Percentiles rank a stretch among this genome's conserved stretches.
Conservation (phyloP, 2,113 vertebrate genomes). For the Tetrax tetrax region DNA sequence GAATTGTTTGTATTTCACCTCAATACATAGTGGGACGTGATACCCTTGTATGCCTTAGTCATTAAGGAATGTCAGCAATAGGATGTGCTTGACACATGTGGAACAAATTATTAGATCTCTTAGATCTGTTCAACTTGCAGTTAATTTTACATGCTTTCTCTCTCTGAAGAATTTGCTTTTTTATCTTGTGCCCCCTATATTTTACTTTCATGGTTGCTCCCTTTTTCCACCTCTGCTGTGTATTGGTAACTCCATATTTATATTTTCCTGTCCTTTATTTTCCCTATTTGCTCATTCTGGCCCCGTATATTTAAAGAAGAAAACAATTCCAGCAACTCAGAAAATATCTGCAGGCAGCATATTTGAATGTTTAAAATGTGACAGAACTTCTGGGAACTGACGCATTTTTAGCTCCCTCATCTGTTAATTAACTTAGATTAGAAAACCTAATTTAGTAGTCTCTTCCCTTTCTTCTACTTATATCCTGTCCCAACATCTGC, state of each 20-base stretch:
- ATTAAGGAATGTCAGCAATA: neutral
- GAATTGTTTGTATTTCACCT: neutral
- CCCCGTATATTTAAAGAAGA: neutral
- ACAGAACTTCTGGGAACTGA: neutral
- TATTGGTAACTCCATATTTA: neutral
- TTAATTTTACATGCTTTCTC: neutral
- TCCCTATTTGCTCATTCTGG: neutral
- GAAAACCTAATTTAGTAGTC: neutral
- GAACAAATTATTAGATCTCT: neutral
- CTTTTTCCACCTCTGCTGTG: neutral
- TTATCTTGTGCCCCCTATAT: neutral
- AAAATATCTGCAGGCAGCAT: neutral
- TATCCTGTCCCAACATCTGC: neutral
- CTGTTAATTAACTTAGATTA: neutral
- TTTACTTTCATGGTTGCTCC: neutral
- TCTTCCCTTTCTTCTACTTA: neutral
- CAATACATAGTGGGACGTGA: rapidly evolving
- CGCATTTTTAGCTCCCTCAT: neutral
- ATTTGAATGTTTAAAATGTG: neutral
- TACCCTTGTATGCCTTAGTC: neutral
- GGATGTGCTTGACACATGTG: neutral
- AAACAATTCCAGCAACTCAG: neutral
- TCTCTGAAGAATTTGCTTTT: neutral
- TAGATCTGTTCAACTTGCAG: neutral
- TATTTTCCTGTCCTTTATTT: neutral